phyloP scores from a whole-genome alignment of 2,113 vertebrate species.

The Reinhardtius hippoglossoides region DNA sequence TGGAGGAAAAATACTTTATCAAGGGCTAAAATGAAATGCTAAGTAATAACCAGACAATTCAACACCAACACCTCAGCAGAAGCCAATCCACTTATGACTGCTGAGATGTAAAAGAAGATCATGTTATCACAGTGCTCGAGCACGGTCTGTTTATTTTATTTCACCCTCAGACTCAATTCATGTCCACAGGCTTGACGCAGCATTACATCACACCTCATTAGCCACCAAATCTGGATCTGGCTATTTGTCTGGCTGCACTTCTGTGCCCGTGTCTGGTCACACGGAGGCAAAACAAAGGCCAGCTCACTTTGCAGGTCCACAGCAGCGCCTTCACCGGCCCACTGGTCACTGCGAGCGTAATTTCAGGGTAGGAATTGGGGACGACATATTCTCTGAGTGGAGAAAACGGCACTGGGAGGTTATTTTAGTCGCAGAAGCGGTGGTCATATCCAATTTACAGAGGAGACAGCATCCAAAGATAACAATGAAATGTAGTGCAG shows the following conservation, averaged over 20 bases:
- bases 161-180: constrained; percentile 45
- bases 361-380: constrained; percentile 37
- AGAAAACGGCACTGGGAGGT: constrained; percentile 11
- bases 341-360: constrained; percentile 31
- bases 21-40: constrained; percentile 21
- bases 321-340: constrained; percentile 10
- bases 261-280: constrained; percentile 18
- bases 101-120: constrained; percentile 30
- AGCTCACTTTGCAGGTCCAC: constrained; percentile 20
- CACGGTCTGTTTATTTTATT: constrained; percentile 59
- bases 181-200: constrained; percentile 16
- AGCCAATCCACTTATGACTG: constrained; percentile 6
- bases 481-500: neutral
- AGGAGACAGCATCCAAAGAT: neutral
- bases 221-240: constrained; percentile 52
- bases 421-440: constrained; percentile 26
- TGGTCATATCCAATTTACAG: constrained; percentile 19
- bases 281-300: constrained; percentile 29
- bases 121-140: constrained; percentile 35
- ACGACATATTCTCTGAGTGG: constrained; percentile 12
- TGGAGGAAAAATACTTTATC: constrained; percentile 28
- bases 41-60: constrained; percentile 41
- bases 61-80: constrained; percentile 5
- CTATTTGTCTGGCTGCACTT: constrained; percentile 37
- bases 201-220: constrained; percentile 65